These are phyloP conservation scores for Piprites chloris DNA, from an alignment of 2,113 vertebrate genomes.

Conservation along the genomic window DNA sequence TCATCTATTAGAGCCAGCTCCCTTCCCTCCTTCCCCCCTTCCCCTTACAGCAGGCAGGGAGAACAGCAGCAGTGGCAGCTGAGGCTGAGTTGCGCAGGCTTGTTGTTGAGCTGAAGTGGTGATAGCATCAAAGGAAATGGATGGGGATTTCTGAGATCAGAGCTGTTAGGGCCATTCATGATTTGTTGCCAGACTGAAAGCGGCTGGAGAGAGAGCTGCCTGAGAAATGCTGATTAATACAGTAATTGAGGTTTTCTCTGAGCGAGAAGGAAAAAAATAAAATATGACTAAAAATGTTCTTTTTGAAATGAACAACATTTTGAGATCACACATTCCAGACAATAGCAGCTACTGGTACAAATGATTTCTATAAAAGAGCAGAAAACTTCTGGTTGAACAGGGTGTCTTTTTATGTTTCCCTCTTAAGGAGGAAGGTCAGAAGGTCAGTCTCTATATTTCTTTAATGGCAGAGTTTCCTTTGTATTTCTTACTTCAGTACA, in stretches of 20 bases:
- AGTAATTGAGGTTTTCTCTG: constrained; percentile 66
- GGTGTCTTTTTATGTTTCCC: not conserved
- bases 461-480: constrained; percentile 26
- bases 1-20: constrained; percentile 28
- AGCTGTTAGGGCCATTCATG: constrained; percentile 60
- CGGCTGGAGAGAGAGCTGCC: constrained; percentile 47
- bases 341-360: constrained; percentile 35
- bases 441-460: constrained; percentile 38
- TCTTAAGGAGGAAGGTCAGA: constrained; percentile 44
- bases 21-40: constrained; percentile 19
- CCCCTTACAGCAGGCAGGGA: not conserved
- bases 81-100: constrained; percentile 36
- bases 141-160: constrained; percentile 69
- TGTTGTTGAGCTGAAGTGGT: constrained; percentile 54
- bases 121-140: constrained; percentile 70
- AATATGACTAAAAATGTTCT: constrained; percentile 65
- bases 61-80: constrained; percentile 24
- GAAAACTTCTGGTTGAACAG: not conserved
- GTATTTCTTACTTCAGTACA: not conserved
- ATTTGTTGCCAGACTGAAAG: constrained; percentile 58
- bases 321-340: constrained; percentile 61
- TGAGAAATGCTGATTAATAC: constrained; percentile 76
- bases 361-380: constrained; percentile 26
- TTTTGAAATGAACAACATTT: constrained; percentile 68
- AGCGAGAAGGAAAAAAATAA: constrained; percentile 61